Evolutionary conservation across 2,888 invertebrate genomes (phyloP), one percentile per base, ranked within the genome.

Genomic region (Xanthorhoe designata): DNA sequence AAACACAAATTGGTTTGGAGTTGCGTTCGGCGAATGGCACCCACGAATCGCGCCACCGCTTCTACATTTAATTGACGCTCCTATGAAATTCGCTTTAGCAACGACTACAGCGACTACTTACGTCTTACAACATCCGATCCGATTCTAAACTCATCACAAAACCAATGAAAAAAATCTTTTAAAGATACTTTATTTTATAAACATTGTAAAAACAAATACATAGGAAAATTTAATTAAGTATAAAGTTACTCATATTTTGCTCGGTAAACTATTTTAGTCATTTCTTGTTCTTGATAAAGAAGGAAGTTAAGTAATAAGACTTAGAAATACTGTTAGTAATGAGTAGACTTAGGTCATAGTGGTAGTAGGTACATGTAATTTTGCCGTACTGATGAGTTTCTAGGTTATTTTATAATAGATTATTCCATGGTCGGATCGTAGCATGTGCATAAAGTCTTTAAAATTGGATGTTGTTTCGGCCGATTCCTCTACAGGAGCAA

Each of bases 381-480:
- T n/a, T 32, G 5, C 7, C 7, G 32, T 32, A 6, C 8, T 6
- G 1, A 6, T 38, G 38, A 7, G 38, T 13, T 13, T 10, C 9
- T 7, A 38, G 10, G 10, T 38, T 10, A 10, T 1, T 13, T 13
- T 13, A 38, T 4, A 2, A 13, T 13, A 7, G 35, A 10, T 42
- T 13, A 13, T 13, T 13, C 13, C 13, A 42, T 42, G 29, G 59
- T 55, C 63, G 66, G 13, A 56, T 66, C 62, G 59, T 4, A 52
- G 17, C 13, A 3, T 49, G 55, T 67, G 38, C 24, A 54, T 29
- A 19, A 38, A 56, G 10, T 35, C 77, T 76, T 81, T 84, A 84
- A 85, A 88, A 87, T 87, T 86, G 82, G 81, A 80, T 79, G 84
- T 83, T 85, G 81, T 84, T 85, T 78, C 66, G 78, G 62, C 78